Percentiles rank a stretch among this genome's conserved stretches.
These are phyloP conservation scores for Zaprionus tsacasi DNA, from an alignment of 1,140 invertebrate genomes.

Conservation along the genomic window DNA sequence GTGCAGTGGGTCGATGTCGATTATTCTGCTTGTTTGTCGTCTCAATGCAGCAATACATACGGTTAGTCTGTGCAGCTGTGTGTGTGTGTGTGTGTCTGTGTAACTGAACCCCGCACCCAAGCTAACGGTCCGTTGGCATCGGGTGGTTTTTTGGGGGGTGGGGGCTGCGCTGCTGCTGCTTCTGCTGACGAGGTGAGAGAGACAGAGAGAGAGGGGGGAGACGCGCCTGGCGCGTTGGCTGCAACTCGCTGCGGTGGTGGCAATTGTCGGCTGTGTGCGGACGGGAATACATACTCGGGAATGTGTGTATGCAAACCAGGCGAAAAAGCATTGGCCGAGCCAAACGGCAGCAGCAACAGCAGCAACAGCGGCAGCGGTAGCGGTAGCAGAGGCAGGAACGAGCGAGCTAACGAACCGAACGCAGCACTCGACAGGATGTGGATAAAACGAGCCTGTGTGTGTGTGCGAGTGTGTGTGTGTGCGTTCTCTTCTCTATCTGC, in stretches of 20 bases:
- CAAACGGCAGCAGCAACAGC: conserved; percentile 18
- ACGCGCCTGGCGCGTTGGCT: conserved; percentile 34
- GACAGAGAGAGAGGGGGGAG: conserved; percentile 27
- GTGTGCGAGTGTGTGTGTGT: conserved; percentile 1
- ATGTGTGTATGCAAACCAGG: conserved; percentile 55
- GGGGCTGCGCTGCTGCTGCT: conserved; percentile 31
- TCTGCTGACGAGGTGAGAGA: conserved; percentile 28
- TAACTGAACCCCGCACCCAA: conserved; percentile 40
- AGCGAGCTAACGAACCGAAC: conserved; percentile 61
- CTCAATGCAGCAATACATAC: conserved; percentile 59
- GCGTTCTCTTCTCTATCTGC: conserved; percentile 9
- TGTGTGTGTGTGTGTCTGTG: conserved; percentile 33
- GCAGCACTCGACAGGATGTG: conserved; percentile 72
- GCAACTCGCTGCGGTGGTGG: conserved; percentile 63
- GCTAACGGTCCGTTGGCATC: conserved; percentile 58
- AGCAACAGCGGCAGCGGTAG: conserved; percentile 18
- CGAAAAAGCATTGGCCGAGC: conserved; percentile 32
- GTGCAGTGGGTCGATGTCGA: conserved; percentile 78
- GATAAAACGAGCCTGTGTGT: conserved; percentile 60
- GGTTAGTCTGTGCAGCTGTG: neutral
- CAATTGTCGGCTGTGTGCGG: conserved; percentile 64
- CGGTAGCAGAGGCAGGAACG: conserved; percentile 55
- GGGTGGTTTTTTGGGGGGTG: conserved; percentile 31
- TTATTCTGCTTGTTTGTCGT: conserved; percentile 78
- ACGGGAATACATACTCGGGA: conserved; percentile 38